A percentile compares a stretch with the other conserved stretches of the same genome.
phyloP scores from a whole-genome alignment of 2,797 vertebrate genomes.

The Siniperca obscura region DNA sequence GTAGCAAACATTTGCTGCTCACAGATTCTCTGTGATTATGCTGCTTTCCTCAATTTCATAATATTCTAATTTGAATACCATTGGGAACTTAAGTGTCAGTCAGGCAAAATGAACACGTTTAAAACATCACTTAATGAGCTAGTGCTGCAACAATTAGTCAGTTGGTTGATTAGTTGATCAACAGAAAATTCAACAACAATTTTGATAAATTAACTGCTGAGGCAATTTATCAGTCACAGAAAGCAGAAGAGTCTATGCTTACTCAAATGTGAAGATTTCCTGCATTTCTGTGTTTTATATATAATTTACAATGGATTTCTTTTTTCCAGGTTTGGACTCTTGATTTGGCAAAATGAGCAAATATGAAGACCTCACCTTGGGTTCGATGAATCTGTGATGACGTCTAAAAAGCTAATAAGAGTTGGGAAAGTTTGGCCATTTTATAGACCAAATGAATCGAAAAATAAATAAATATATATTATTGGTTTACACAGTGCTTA shows the following conservation, averaged over 20 bases:
- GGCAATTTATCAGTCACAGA: background rate
- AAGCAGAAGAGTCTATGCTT: background rate
- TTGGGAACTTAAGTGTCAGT: background rate
- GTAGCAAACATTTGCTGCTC: background rate
- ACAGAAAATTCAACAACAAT: background rate
- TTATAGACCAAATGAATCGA: background rate
- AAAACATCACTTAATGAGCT: background rate
- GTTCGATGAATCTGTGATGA: background rate
- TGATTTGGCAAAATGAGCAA: background rate
- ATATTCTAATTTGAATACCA: background rate
- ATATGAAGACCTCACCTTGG: background rate
- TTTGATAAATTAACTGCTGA: background rate
- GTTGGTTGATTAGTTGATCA: background rate
- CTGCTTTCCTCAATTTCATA: background rate
- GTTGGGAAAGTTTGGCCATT: background rate
- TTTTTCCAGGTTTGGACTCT: too few species aligned
- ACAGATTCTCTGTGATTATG: background rate
- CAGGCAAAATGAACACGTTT: background rate
- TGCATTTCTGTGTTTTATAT: background rate
- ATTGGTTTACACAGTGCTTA: conserved; percentile 24
- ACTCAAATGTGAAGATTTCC: background rate
- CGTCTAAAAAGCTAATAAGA: background rate
- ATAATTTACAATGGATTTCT: background rate
- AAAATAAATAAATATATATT: background rate
- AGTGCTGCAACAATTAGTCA: background rate